phyloP scores from a whole-genome alignment of 1,140 invertebrate genomes.

The Oreohelix idahoensis region DNA sequence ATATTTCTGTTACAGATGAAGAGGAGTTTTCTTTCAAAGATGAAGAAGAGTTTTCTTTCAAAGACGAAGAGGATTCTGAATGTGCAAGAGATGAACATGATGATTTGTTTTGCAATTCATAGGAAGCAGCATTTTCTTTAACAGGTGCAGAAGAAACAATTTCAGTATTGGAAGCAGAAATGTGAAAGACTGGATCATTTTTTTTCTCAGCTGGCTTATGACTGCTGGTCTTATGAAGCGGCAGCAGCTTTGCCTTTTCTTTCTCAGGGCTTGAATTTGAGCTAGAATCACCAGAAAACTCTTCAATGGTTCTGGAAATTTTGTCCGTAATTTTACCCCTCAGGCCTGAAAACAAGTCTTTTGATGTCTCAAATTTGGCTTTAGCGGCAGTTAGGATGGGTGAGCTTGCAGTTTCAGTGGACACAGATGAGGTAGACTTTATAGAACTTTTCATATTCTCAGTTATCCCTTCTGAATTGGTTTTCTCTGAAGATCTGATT shows the following conservation, averaged over 20 bases:
- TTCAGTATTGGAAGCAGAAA: background rate
- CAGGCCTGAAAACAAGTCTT: constrained; percentile 54
- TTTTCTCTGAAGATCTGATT: constrained; percentile 30
- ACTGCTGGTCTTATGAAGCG: background rate
- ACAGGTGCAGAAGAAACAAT: background rate
- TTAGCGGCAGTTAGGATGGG: constrained; percentile 5
- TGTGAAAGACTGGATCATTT: background rate
- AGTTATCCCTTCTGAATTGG: background rate
- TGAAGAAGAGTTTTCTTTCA: background rate
- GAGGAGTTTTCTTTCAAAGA: background rate
- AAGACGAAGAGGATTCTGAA: background rate
- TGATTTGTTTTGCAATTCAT: background rate
- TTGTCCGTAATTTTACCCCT: constrained; percentile 56
- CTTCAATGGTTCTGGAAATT: constrained; percentile 61
- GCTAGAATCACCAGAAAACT: constrained; percentile 58
- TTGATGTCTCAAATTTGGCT: constrained; percentile 27
- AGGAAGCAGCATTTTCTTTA: background rate
- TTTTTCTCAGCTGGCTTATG: constrained; percentile 19
- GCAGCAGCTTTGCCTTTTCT: constrained; percentile 38
- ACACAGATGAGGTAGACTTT: background rate
- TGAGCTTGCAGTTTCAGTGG: background rate
- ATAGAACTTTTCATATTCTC: background rate
- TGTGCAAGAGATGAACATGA: background rate
- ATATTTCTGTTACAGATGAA: background rate
- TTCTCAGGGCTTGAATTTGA: constrained; percentile 49